These are phyloP conservation scores for Drosophila austrosaltans DNA, from an alignment of 2,888 invertebrate genomes.

Conservation along the genomic window DNA sequence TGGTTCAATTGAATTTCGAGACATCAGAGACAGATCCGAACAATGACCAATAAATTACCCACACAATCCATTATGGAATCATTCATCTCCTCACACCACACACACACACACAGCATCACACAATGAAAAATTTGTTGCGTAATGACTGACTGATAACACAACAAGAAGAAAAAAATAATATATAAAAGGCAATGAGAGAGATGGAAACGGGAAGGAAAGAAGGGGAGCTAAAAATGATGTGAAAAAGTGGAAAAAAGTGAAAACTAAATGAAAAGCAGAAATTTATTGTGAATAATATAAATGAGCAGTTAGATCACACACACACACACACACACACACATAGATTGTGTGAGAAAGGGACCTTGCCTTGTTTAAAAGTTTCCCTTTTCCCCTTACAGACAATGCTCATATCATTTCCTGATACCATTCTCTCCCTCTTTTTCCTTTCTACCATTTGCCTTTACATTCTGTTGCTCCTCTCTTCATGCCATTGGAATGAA, in stretches of 20 bases:
- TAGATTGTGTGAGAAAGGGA: background rate
- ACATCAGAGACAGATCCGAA: constrained; percentile 18
- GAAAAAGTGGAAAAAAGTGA: constrained; percentile 52
- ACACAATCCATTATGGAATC: constrained; percentile 63
- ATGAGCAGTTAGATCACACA: constrained; percentile 32
- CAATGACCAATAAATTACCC: constrained; percentile 49
- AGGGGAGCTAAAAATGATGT: constrained; percentile 2
- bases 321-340: constrained; percentile 12
- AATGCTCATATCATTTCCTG: constrained; percentile 53
- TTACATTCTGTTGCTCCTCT: no score
- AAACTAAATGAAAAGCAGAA: constrained; percentile 64
- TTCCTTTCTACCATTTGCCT: background rate
- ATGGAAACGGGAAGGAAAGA: constrained; percentile 1
- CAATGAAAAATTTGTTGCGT: constrained; percentile 54
- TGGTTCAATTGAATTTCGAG: constrained; percentile 23
- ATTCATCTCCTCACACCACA: constrained; percentile 5
- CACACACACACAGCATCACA: constrained; percentile 13
- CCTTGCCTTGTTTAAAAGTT: constrained; percentile 15
- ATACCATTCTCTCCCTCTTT: background rate
- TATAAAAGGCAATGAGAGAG: background rate
- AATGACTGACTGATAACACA: constrained; percentile 55
- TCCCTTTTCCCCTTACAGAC: constrained; percentile 39
- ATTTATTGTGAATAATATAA: constrained; percentile 59
- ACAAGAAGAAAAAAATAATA: background rate
- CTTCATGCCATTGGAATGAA: constrained; percentile 44